Percentiles rank a stretch among this genome's conserved stretches.
These are phyloP conservation scores for Smutsia gigantea DNA, from an alignment of 2,797 vertebrate genomes.

Conservation along the genomic window DNA sequence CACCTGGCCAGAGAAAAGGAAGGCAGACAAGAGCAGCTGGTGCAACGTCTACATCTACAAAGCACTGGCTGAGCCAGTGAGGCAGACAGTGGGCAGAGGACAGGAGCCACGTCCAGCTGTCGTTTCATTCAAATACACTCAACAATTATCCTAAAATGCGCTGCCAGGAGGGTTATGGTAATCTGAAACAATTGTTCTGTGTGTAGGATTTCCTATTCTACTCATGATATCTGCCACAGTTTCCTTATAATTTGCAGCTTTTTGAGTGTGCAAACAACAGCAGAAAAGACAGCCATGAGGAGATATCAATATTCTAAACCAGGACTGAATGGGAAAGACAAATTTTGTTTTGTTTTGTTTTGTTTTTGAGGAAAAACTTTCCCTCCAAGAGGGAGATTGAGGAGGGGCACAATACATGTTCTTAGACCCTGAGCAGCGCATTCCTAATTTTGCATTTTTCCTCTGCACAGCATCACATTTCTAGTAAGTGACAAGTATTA, in stretches of 20 bases:
- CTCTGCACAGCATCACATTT: not conserved
- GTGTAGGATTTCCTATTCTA: not conserved
- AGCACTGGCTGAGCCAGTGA: not conserved
- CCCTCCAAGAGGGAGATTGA: not conserved
- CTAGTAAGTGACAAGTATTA: not conserved
- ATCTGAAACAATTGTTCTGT: not conserved
- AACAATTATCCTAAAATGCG: not conserved
- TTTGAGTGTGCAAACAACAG: not conserved
- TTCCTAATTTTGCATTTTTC: not conserved
- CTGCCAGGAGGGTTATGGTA: not conserved
- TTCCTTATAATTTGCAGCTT: not conserved
- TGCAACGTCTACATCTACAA: not conserved
- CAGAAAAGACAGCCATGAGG: not conserved
- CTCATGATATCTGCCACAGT: not conserved
- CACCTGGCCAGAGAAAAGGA: not conserved
- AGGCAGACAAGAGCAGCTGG: not conserved
- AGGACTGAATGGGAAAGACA: not conserved
- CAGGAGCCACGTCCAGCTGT: accelerated
- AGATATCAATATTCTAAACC: not conserved
- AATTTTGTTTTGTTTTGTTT: not conserved
- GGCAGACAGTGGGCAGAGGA: not conserved
- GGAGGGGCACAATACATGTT: not conserved
- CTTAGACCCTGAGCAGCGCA: not conserved
- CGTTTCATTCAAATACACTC: not conserved
- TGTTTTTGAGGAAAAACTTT: not conserved